Evolutionary conservation across 2,888 invertebrate species (phyloP).

Genomic region (Eristalis tenax): DNA sequence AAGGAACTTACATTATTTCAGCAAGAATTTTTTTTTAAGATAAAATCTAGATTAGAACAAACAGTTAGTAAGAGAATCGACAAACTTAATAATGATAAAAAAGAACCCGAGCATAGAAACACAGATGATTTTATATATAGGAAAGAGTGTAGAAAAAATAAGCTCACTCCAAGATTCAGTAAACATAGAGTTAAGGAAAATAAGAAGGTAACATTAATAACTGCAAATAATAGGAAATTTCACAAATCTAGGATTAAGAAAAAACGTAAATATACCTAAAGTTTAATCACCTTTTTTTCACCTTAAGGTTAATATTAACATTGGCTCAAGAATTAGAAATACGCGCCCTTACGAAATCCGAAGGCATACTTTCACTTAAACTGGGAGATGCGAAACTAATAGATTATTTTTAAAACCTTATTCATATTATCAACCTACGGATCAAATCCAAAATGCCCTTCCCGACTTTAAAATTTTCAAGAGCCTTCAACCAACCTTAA

Average conservation of each 20-base stretch:
- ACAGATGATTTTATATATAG: conserved; percentile 40
- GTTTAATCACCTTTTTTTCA: too few relatives aligned
- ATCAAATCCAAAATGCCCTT: conserved; percentile 11
- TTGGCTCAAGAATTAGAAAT: too few relatives aligned
- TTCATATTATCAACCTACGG: not conserved
- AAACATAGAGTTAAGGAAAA: conserved; percentile 55
- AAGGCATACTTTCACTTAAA: too few relatives aligned
- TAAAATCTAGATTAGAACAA: too few relatives aligned
- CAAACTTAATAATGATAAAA: conserved; percentile 44
- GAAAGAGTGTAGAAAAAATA: conserved; percentile 68
- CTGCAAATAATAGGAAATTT: too few relatives aligned
- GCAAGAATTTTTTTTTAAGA: too few relatives aligned
- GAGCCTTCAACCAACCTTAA: conserved; percentile 21
- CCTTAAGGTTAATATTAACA: too few relatives aligned
- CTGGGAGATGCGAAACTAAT: conserved; percentile 2
- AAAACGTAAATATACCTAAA: too few relatives aligned
- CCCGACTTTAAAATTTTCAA: conserved; percentile 7
- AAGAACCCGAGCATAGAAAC: conserved; percentile 24
- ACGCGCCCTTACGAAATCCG: too few relatives aligned
- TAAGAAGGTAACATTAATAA: conserved; percentile 39
- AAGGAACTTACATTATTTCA: too few relatives aligned
- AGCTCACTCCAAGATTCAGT: conserved; percentile 55
- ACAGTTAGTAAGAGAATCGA: conserved; percentile 30
- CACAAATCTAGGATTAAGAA: too few relatives aligned
- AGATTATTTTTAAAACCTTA: conserved; percentile 1